phyloP scores from a whole-genome alignment of 2,888 invertebrate genomes.

The Cephus nigrinus region DNA sequence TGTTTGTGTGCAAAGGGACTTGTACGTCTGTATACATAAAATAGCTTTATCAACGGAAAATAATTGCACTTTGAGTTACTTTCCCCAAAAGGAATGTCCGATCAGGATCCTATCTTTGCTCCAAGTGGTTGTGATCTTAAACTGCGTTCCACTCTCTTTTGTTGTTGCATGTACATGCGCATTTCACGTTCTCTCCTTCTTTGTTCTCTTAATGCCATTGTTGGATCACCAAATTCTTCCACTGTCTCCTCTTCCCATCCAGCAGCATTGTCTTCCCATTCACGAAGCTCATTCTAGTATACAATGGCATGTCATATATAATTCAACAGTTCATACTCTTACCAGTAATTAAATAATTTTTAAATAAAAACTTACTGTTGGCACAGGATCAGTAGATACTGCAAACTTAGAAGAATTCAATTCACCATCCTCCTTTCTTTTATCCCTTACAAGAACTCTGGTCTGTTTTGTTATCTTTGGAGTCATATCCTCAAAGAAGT shows the following conservation, averaged over 20 bases:
- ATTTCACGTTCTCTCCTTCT: slow-evolving; percentile 52
- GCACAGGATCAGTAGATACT: slow-evolving; percentile 66
- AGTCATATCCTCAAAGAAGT: slow-evolving; percentile 74
- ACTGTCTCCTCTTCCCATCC: slow-evolving; percentile 68
- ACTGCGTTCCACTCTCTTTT: slow-evolving; percentile 51
- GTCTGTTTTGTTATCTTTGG: slow-evolving; percentile 73
- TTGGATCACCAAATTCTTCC: slow-evolving; percentile 55
- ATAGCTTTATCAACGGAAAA: neutral
- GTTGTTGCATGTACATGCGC: slow-evolving; percentile 55
- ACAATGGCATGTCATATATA: neutral
- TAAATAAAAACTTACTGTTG: slow-evolving; percentile 57
- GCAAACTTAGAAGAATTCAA: slow-evolving; percentile 67
- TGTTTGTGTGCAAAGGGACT: neutral
- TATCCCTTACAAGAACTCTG: slow-evolving; percentile 69
- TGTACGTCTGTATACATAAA: neutral
- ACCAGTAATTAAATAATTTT: slow-evolving; percentile 14
- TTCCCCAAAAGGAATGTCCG: neutral
- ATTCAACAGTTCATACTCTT: neutral
- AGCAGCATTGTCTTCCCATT: slow-evolving; percentile 69
- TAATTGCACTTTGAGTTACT: neutral
- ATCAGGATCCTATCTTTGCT: slow-evolving; percentile 60
- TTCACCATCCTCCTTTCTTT: slow-evolving; percentile 40
- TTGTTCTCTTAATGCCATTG: slow-evolving; percentile 52
- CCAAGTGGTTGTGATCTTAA: slow-evolving; percentile 54
- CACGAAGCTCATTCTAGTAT: slow-evolving; percentile 68